A percentile compares a stretch with the other conserved stretches of the same genome.
These are phyloP conservation scores for Oreortyx pictus DNA, from an alignment of 2,797 vertebrate genomes.

Conservation along the genomic window DNA sequence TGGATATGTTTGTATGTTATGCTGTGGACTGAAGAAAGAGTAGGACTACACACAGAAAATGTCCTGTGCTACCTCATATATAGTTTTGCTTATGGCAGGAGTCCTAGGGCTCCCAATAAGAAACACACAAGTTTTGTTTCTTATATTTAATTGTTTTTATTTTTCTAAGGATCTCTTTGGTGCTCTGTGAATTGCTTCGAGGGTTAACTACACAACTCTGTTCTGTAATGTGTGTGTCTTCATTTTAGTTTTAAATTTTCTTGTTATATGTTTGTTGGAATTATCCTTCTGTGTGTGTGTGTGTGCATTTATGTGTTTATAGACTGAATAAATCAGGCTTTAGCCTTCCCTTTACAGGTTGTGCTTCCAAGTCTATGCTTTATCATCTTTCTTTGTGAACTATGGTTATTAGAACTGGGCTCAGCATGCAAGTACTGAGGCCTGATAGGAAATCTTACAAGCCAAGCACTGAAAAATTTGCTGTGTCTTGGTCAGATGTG, in stretches of 20 bases:
- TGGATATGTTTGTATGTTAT: neutral
- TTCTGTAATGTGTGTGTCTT: neutral
- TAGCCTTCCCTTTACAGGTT: neutral
- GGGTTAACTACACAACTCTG: neutral
- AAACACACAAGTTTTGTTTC: neutral
- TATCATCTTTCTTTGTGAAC: neutral
- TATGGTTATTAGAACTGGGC: neutral
- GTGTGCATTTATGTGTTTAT: neutral
- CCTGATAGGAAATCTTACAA: neutral
- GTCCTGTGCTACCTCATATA: fast-evolving
- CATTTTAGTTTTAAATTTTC: neutral
- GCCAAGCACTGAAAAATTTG: neutral
- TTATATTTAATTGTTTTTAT: neutral
- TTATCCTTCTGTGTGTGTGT: neutral
- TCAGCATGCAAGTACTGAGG: fast-evolving
- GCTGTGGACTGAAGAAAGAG: neutral
- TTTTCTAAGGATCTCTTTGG: too few species aligned
- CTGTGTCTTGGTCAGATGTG: neutral
- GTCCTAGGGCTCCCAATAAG: neutral
- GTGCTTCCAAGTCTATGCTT: neutral
- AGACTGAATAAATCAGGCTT: neutral
- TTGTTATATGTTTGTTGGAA: neutral
- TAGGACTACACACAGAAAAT: neutral
- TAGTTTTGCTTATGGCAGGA: neutral
- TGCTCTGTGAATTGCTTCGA: neutral